phyloP scores from a whole-genome alignment of 2,797 vertebrate genomes.

The Cichlasoma orientale region DNA sequence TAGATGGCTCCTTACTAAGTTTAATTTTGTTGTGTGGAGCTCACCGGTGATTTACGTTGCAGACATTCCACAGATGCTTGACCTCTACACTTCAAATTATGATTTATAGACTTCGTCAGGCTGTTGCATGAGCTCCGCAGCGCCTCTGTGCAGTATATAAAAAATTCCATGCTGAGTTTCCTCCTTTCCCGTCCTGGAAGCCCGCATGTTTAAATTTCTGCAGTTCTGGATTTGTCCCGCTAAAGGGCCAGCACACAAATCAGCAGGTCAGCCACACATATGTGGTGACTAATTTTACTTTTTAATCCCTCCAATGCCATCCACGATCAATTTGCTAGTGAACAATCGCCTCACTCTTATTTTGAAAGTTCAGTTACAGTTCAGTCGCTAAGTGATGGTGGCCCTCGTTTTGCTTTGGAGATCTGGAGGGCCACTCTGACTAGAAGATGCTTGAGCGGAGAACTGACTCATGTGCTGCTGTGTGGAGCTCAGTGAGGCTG shows the following conservation, averaged over 20 bases:
- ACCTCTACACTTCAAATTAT: neutral
- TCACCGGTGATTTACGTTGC: slow-evolving; percentile 20
- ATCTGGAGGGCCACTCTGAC: neutral
- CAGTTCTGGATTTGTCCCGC: neutral
- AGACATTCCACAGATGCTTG: slow-evolving; percentile 26
- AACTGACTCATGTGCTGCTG: neutral
- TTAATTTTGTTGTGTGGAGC: slow-evolving; percentile 29
- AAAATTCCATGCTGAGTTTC: neutral
- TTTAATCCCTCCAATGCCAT: neutral
- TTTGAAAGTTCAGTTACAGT: neutral
- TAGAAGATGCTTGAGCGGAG: neutral
- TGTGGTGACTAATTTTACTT: neutral
- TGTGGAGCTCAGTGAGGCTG: too few relatives aligned
- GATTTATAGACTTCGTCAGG: neutral
- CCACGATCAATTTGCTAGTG: rapidly evolving
- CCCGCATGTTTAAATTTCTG: neutral
- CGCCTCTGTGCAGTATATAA: neutral
- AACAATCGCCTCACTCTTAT: neutral
- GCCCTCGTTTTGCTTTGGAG: rapidly evolving
- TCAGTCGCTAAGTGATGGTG: neutral
- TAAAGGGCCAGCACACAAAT: neutral
- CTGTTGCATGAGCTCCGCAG: neutral
- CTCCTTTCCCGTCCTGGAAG: neutral
- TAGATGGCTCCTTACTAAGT: slow-evolving; percentile 23
- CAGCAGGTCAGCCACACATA: neutral